These are phyloP conservation scores for Lamellibrachia satsuma DNA, from an alignment of 2,888 invertebrate species.

Conservation along the genomic window DNA sequence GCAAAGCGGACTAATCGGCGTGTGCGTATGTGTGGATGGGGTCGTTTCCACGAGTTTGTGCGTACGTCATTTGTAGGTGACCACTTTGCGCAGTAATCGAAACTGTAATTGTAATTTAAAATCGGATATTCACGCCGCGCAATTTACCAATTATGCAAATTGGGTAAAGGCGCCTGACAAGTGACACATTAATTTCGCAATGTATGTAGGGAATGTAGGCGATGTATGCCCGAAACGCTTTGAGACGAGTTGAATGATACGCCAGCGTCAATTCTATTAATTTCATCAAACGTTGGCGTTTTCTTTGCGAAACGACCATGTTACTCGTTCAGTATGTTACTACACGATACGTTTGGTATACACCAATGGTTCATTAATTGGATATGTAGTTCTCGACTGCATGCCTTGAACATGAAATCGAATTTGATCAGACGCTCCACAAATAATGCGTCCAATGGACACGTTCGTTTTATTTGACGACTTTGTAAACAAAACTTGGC, in stretches of 20 bases:
- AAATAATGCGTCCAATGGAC: background rate
- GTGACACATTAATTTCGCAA: background rate
- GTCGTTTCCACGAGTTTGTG: too few species aligned
- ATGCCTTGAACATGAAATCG: background rate
- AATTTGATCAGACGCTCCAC: background rate
- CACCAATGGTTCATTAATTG: background rate
- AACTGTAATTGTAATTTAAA: background rate
- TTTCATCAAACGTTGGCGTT: background rate
- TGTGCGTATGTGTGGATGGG: too few species aligned
- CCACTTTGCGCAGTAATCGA: background rate
- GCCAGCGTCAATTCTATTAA: background rate
- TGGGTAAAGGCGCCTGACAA: background rate
- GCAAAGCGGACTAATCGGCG: too few species aligned
- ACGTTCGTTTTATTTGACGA: background rate
- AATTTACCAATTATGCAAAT: background rate
- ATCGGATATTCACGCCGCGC: background rate
- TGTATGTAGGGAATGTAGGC: background rate
- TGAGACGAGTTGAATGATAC: background rate
- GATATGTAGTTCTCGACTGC: background rate
- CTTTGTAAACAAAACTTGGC: conserved; percentile 13
- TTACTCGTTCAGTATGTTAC: background rate
- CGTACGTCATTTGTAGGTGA: too few species aligned
- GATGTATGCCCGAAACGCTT: background rate
- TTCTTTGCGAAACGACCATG: background rate
- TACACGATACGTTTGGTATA: background rate